Conservation (phyloP, 2,797 vertebrate species). For the Sternotherus odoratus region DNA sequence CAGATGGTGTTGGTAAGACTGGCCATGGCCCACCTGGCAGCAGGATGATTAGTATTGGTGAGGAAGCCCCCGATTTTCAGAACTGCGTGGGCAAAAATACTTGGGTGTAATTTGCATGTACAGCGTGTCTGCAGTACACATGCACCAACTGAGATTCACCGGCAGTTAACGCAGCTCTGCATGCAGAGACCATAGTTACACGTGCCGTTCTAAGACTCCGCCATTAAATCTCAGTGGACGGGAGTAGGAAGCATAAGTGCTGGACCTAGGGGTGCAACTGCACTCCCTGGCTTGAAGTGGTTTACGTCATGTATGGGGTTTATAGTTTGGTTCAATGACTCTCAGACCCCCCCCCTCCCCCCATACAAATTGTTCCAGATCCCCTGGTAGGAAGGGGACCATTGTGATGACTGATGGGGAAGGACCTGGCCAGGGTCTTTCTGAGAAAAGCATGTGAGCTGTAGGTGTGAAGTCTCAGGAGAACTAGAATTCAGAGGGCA, state of each 20-base stretch:
- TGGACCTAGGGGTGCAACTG: too few species aligned
- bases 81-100: not conserved
- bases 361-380: too few species aligned
- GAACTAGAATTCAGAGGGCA: not conserved
- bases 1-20: not conserved
- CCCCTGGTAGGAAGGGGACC: not conserved
- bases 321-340: too few species aligned
- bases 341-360: too few species aligned
- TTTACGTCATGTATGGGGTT: too few species aligned
- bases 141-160: not conserved
- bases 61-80: not conserved
- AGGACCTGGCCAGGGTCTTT: not conserved
- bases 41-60: not conserved
- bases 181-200: not conserved
- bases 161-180: too few species aligned
- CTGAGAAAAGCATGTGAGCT: not conserved
- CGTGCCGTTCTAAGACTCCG: not conserved
- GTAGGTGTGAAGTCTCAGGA: not conserved
- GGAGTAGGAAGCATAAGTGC: not conserved
- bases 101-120: not conserved
- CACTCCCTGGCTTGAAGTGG: too few species aligned
- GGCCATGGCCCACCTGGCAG: not conserved
- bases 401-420: not conserved
- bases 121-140: not conserved
- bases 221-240: not conserved